Percentiles rank a stretch among this genome's conserved stretches.
Conservation (phyloP, 2,113 vertebrate genomes). For the Nansenia antarctica region DNA sequence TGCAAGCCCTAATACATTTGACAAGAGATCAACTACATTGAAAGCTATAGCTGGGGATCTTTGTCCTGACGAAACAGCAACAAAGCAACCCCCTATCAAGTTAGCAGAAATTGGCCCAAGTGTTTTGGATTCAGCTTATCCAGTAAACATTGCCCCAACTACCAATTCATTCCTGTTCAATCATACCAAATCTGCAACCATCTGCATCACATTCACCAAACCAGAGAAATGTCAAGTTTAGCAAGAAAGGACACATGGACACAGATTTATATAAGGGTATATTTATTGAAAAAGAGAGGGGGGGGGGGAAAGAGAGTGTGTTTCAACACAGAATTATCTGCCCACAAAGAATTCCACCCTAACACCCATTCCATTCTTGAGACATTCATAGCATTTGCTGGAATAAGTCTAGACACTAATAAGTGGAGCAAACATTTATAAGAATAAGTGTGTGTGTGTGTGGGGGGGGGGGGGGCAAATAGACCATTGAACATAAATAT, state of each 20-base stretch:
- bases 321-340: conserved; percentile 41
- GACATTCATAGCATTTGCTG: neutral
- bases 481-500: neutral
- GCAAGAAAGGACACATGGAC: neutral
- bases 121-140: too few relatives aligned
- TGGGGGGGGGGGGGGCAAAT: neutral
- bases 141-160: too few relatives aligned
- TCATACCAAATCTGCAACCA: too few relatives aligned
- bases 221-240: too few relatives aligned
- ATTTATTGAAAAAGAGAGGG: conserved; percentile 62
- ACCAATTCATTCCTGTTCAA: too few relatives aligned
- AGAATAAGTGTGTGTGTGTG: neutral
- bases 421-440: neutral
- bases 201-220: too few relatives aligned
- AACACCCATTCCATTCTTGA: neutral
- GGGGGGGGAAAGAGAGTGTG: conserved; percentile 54
- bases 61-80: too few relatives aligned
- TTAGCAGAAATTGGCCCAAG: too few relatives aligned
- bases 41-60: too few relatives aligned
- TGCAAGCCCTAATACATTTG: too few relatives aligned
- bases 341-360: neutral
- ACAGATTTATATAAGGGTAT: conserved; percentile 21
- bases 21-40: too few relatives aligned
- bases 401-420: neutral
- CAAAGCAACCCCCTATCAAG: too few relatives aligned